Evolutionary conservation across 2,888 invertebrate genomes (phyloP).

Genomic region (Elegia similella): DNA sequence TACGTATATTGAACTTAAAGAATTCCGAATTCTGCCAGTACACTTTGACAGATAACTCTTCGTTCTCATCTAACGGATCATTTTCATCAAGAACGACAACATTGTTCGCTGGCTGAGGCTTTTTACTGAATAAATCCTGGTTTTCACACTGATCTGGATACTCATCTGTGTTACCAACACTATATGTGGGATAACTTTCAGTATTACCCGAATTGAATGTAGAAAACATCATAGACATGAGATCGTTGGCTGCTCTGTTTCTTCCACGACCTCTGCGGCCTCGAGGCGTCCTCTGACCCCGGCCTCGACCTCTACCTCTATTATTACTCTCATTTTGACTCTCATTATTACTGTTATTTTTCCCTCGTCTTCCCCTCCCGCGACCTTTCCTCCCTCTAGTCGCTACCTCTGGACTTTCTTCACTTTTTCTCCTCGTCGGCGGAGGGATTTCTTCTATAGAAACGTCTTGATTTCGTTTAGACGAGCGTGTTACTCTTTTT

Average conservation of each 20-base stretch:
- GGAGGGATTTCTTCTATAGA: conserved; percentile 1
- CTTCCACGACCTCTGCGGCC: conserved; percentile 15
- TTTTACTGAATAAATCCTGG: conserved; percentile 46
- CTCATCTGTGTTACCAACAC: conserved; percentile 61
- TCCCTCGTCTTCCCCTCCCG: conserved; percentile 22
- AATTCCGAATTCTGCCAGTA: conserved; percentile 68
- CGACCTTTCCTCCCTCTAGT: conserved; percentile 1
- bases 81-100: conserved; percentile 37
- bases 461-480: conserved; percentile 12
- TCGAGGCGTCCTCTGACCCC: conserved; percentile 20
- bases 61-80: conserved; percentile 55
- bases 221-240: background rate
- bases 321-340: conserved; percentile 9
- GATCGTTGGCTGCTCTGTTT: background rate
- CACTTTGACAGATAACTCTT: conserved; percentile 70
- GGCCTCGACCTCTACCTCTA: conserved; percentile 24
- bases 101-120: conserved; percentile 18
- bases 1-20: conserved; percentile 60
- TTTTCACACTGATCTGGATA: conserved; percentile 53
- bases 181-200: conserved; percentile 39
- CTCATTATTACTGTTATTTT: conserved; percentile 13
- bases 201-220: background rate
- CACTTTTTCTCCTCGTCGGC: conserved; percentile 12
- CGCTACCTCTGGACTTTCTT: conserved; percentile 6
- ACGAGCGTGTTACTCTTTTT: conserved; percentile 19